Evolutionary conservation across 2,888 invertebrate genomes (phyloP).

Genomic region (Vanessa cardui): DNA sequence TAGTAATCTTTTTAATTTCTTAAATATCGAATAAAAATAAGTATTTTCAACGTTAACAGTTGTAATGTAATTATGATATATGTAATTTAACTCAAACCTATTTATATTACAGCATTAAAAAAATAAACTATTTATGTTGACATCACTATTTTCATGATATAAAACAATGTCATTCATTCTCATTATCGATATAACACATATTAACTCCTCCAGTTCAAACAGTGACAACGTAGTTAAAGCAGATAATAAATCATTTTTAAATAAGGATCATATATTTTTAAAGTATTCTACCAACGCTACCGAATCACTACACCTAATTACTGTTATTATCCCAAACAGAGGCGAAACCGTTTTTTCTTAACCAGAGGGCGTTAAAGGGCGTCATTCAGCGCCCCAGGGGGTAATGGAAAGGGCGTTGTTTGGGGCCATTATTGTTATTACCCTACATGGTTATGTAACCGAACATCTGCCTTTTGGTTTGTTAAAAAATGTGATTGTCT

Average conservation of each 20-base stretch:
- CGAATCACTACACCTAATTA: slow-evolving; percentile 59
- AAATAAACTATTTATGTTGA: not conserved
- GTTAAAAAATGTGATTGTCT: slow-evolving; percentile 49
- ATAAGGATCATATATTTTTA: not conserved
- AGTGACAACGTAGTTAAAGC: too few relatives aligned
- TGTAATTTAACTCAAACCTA: too few relatives aligned
- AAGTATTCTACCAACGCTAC: slow-evolving; percentile 32
- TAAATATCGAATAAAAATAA: too few relatives aligned
- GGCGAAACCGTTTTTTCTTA: slow-evolving; percentile 45
- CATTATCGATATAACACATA: too few relatives aligned
- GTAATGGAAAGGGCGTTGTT: slow-evolving; percentile 48
- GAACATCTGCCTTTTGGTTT: slow-evolving; percentile 62
- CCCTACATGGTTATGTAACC: slow-evolving; percentile 52
- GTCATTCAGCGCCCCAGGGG: slow-evolving; percentile 47
- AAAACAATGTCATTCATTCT: too few relatives aligned
- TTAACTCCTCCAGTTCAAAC: too few relatives aligned
- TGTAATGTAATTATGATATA: too few relatives aligned
- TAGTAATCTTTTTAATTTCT: too few relatives aligned
- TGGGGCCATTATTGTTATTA: slow-evolving; percentile 54
- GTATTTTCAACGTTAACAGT: too few relatives aligned
- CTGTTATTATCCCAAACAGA: slow-evolving; percentile 59
- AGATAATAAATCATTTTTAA: not conserved
- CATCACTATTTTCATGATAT: too few relatives aligned
- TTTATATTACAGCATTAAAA: not conserved
- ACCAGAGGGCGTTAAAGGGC: slow-evolving; percentile 53